Base-by-base conservation (phyloP, 2,113 vertebrate species). In the Oriolus oriolus region DNA sequence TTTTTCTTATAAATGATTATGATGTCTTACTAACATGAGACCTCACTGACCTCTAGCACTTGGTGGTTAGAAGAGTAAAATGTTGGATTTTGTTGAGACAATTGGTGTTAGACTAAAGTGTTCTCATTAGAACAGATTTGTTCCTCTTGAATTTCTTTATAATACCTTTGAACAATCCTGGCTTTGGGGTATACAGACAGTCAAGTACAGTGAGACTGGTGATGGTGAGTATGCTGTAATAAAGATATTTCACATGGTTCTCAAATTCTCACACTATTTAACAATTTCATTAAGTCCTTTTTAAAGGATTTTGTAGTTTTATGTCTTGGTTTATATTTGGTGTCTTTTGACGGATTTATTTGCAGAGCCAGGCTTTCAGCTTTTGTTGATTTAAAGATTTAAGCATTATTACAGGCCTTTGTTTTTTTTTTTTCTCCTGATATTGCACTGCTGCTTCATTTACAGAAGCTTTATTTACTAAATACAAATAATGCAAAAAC, bases 271-370 rank as follows among this genome's bases (percentile, higher is more conserved):
- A 81, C 68, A 50, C 45, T 78, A 93, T 76, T 96, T 87, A 89
- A 94, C 66, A 93, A 95, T 93, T 82, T 65, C 66, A 80, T 93
- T 73, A 91, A 78, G 89, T 73, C 47, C 70, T 88, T 96, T 90
- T 78, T 84, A 95, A 90, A 93, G 90, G 82, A 88, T 91, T 81
- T 33, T 85, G 47, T 94, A 96, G 69, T 94, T 96, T 81, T 56
- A 61, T 12, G 19, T 93, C 91, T 75, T 87, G 84, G 44, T 57
- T 97, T 92, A 89, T 95, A 89, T 95, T 96, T 97, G 85, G 86
- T 96, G 94, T 97, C 84, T 94, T 97, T 94, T 89, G 35, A 93
- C 53, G 53, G 75, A 53, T 94, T 97, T 95, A 84, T 97, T 96
- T 97, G 85, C 95, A 95, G 95, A 97, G 93, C 57, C 79, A 91